phyloP scores from a whole-genome alignment of 1,140 invertebrate genomes.

The Conopomorpha cramerella region DNA sequence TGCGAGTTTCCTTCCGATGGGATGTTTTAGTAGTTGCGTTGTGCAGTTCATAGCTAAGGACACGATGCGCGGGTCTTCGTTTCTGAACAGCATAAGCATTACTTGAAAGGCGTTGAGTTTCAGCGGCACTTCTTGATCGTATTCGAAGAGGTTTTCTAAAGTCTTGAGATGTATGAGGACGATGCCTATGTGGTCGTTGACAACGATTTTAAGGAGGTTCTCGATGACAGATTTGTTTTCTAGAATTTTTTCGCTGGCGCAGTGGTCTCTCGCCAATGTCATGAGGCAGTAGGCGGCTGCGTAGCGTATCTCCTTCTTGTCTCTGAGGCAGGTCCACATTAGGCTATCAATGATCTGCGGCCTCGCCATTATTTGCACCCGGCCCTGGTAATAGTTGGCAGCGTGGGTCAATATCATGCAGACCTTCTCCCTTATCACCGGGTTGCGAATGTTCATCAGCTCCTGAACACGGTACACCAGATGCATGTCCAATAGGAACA shows the following conservation, averaged over 20 bases:
- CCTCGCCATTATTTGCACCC: conserved; percentile 21
- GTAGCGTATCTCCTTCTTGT: conserved; percentile 37
- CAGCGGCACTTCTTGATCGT: conserved; percentile 25
- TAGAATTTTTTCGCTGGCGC: conserved; percentile 23
- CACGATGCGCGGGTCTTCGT: conserved; percentile 19
- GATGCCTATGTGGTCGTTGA: conserved; percentile 32
- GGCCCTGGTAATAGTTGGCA: conserved; percentile 34
- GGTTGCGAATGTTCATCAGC: conserved; percentile 22
- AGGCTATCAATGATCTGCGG: conserved; percentile 25
- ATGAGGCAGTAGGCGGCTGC: conserved; percentile 27
- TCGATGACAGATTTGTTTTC: conserved; percentile 21
- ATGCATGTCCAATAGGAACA: conserved; percentile 33
- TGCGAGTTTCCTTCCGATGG: conserved; percentile 28
- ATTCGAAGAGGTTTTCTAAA: conserved; percentile 23
- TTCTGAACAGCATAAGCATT: conserved; percentile 25
- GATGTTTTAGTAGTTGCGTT: conserved; percentile 34
- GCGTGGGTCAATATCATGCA: conserved; percentile 28
- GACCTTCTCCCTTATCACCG: conserved; percentile 35
- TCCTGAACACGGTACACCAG: conserved; percentile 31
- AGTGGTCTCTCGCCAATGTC: conserved; percentile 23
- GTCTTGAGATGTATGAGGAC: conserved; percentile 32
- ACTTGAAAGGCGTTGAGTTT: conserved; percentile 39
- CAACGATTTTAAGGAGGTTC: conserved; percentile 34
- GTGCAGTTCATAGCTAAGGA: conserved; percentile 35
- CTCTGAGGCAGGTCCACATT: conserved; percentile 27